Conservation (phyloP, 2,888 invertebrate genomes). For the Epiperipatus broadwayi region DNA sequence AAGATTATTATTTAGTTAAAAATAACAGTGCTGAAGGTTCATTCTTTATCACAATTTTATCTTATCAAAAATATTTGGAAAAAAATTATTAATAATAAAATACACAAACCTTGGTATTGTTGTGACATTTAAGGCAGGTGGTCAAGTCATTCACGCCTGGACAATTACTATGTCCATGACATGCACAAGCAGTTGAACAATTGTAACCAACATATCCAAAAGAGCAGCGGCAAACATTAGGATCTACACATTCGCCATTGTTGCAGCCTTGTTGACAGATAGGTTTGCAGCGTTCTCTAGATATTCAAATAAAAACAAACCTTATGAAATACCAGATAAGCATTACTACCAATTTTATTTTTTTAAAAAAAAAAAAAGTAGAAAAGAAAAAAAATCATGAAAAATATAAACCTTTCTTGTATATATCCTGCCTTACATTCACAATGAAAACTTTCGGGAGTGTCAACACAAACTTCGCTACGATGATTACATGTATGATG, state of each 20-base stretch:
- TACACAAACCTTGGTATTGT: constrained; percentile 58
- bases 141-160: constrained; percentile 63
- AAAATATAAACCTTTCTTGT: constrained; percentile 39
- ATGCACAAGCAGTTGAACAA: constrained; percentile 80
- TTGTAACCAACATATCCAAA: constrained; percentile 87
- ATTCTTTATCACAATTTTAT: too few species aligned
- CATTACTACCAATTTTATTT: constrained; percentile 1
- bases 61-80: too few species aligned
- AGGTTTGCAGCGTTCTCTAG: constrained; percentile 21
- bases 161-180: constrained; percentile 83
- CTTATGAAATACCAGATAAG: constrained; percentile 42
- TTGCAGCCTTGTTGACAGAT: constrained; percentile 28
- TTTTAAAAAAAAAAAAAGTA: neutral
- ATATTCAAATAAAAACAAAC: constrained; percentile 11
- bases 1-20: too few species aligned
- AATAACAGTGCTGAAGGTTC: too few species aligned
- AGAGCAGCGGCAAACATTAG: constrained; percentile 48
- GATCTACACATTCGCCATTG: constrained; percentile 27
- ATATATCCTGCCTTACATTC: constrained; percentile 40
- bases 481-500: constrained; percentile 73
- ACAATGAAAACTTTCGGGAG: constrained; percentile 59
- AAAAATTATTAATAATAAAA: neutral
- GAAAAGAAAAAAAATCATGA: neutral
- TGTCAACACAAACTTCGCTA: constrained; percentile 71
- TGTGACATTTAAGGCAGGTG: constrained; percentile 61